These are phyloP conservation scores for Nasonia oneida DNA, from an alignment of 2,888 invertebrate species.

Conservation along the genomic window DNA sequence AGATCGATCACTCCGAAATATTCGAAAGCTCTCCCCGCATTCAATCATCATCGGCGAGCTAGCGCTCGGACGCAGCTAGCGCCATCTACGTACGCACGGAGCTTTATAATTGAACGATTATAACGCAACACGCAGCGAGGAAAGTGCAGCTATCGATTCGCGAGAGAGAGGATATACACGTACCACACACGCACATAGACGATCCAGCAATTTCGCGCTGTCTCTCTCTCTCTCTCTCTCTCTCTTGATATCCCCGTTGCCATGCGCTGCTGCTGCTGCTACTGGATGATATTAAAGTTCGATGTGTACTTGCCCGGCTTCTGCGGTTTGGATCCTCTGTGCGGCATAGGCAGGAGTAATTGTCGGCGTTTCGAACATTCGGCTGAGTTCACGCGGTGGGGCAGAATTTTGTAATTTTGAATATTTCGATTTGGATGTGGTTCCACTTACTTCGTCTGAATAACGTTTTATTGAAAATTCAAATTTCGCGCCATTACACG, in stretches of 20 bases:
- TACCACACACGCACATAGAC: background rate
- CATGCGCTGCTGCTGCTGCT: background rate
- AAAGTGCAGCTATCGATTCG: conserved; percentile 4
- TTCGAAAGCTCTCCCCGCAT: background rate
- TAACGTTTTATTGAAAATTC: background rate
- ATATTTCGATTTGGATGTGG: background rate
- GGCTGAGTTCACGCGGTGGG: background rate
- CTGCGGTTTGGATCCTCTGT: background rate
- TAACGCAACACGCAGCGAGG: background rate
- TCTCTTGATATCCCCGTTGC: background rate
- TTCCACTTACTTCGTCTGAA: background rate
- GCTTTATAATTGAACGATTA: background rate
- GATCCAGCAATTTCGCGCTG: background rate
- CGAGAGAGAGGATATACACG: too few species aligned
- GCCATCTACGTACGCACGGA: background rate
- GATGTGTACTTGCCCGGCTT: background rate
- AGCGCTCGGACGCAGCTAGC: background rate
- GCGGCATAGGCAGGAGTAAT: background rate
- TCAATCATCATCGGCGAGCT: background rate
- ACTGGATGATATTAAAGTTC: background rate
- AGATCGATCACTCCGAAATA: background rate
- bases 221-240: background rate
- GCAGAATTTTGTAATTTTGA: background rate
- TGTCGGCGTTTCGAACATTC: background rate
- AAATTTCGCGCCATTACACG: background rate